Conservation (phyloP, 2,113 vertebrate genomes). For the Sarotherodon lohbergeri region DNA sequence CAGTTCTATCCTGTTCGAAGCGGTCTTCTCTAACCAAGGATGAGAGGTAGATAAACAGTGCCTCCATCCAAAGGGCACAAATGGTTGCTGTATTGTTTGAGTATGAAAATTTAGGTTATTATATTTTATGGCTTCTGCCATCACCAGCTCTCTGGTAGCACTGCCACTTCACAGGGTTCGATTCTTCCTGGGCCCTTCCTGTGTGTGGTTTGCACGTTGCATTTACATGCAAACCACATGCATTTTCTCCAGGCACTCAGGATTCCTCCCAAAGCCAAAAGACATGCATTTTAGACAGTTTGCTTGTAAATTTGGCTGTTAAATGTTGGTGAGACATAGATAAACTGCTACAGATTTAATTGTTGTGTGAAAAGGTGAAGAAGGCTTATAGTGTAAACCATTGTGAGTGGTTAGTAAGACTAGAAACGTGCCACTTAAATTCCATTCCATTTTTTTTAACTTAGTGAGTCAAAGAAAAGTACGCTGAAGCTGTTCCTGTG, state of each 20-base stretch:
- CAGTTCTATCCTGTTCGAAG: rapidly evolving
- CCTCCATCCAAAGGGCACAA: background rate
- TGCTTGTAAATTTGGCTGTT: background rate
- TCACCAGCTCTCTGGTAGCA: background rate
- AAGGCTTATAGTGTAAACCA: background rate
- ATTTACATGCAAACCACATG: background rate
- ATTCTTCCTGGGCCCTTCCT: background rate
- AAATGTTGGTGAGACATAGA: background rate
- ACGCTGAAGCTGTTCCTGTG: background rate
- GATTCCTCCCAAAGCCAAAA: background rate
- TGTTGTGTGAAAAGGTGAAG: background rate
- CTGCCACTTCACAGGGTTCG: rapidly evolving
- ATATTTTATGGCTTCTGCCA: background rate
- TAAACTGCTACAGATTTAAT: background rate
- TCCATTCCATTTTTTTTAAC: background rate
- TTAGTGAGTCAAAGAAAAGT: background rate
- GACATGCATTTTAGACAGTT: rapidly evolving
- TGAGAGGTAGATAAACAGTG: background rate
- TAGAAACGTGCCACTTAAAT: background rate
- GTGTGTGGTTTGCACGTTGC: background rate
- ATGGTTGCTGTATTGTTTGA: background rate
- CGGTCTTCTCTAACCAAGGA: background rate
- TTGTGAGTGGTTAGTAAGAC: background rate
- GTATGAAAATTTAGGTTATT: background rate
- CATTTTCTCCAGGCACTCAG: background rate